Evolutionary conservation across 1,140 invertebrate species (phyloP).

Genomic region (Steinernema feltiae): DNA sequence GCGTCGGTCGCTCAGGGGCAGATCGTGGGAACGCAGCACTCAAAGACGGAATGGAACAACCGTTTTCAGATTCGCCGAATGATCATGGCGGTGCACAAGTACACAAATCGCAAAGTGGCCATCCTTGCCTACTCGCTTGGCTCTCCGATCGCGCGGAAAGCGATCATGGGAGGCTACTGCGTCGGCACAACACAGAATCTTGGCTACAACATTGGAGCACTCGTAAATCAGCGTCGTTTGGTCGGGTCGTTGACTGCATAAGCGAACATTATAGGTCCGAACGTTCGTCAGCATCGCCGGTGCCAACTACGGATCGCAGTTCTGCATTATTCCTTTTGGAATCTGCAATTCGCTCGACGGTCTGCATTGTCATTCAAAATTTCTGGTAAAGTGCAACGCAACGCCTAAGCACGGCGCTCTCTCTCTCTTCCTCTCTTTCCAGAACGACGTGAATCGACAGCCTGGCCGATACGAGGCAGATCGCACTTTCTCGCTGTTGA

Average conservation of each 20-base stretch:
- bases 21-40: no score
- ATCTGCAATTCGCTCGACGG: neutral
- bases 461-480: neutral
- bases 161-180: slow-evolving; percentile 15
- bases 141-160: slow-evolving; percentile 22
- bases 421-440: neutral
- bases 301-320: neutral
- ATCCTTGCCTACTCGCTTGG: slow-evolving; percentile 22
- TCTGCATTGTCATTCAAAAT: neutral
- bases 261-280: neutral
- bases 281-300: neutral
- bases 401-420: neutral
- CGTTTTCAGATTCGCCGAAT: slow-evolving; percentile 4
- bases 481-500: neutral
- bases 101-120: slow-evolving; percentile 3
- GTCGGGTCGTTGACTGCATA: neutral
- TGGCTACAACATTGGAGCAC: neutral
- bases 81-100: neutral
- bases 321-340: neutral
- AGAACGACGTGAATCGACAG: neutral
- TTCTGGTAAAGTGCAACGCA: neutral
- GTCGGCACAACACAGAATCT: neutral
- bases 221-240: neutral
- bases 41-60: no score
- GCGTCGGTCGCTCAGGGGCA: no score